A percentile compares a stretch with the other conserved stretches of the same genome.
phyloP scores from a whole-genome alignment of 2,888 invertebrate genomes.

The Stenolophus ochropezus region DNA sequence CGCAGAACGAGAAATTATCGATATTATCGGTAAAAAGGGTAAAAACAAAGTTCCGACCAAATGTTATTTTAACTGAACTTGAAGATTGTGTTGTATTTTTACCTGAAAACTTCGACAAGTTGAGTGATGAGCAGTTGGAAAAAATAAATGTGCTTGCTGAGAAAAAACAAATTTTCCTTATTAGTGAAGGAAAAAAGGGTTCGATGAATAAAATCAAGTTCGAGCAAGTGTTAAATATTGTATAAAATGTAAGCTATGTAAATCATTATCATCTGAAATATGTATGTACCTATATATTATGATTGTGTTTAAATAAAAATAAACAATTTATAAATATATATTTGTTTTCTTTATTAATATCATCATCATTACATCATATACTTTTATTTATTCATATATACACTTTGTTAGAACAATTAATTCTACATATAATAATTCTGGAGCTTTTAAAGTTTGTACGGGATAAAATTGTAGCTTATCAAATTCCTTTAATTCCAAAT shows the following conservation, averaged over 20 bases:
- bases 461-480: slow-evolving; percentile 2
- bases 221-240: not conserved
- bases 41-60: not conserved
- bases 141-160: not conserved
- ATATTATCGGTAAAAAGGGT: not conserved
- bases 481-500: not conserved
- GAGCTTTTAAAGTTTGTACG: not conserved
- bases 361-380: not conserved
- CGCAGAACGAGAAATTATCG: not conserved
- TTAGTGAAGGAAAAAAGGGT: not conserved
- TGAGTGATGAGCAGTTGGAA: not conserved
- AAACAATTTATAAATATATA: not conserved
- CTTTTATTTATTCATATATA: not conserved
- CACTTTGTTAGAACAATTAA: not conserved
- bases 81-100: not conserved
- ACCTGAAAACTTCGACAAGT: not conserved
- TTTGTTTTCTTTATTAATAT: not conserved
- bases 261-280: not conserved
- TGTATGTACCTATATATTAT: not conserved
- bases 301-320: not conserved
- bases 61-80: not conserved
- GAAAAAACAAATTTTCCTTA: not conserved
- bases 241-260: not conserved
- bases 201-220: not conserved
- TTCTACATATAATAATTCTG: not conserved